Conservation (phyloP, 2,113 vertebrate species). For the Phrynosoma platyrhinos region DNA sequence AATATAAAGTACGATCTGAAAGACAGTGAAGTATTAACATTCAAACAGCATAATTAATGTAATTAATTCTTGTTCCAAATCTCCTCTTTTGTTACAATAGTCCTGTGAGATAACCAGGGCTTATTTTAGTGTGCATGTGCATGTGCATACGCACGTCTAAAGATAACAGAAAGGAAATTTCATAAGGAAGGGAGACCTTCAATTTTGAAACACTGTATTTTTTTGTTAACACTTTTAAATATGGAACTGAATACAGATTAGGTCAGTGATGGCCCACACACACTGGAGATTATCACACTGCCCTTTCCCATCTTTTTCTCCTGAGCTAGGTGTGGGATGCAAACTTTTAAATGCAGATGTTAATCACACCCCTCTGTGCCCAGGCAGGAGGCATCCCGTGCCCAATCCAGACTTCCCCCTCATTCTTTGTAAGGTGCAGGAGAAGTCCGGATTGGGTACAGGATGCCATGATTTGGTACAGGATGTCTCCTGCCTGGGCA, state of each 20-base stretch:
- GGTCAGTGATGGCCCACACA: background rate
- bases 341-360: too few relatives aligned
- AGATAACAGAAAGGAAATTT: slow-evolving; percentile 26
- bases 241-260: background rate
- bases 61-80: slow-evolving; percentile 32
- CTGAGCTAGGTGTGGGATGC: too few relatives aligned
- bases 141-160: slow-evolving; percentile 23
- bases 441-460: too few relatives aligned
- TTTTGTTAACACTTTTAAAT: slow-evolving; percentile 14
- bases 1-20: slow-evolving; percentile 16
- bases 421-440: too few relatives aligned
- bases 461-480: too few relatives aligned
- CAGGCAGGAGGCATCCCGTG: too few relatives aligned
- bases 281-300: too few relatives aligned
- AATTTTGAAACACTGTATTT: background rate
- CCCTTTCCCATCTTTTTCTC: too few relatives aligned
- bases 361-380: too few relatives aligned
- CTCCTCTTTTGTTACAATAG: slow-evolving; percentile 12
- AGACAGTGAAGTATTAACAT: slow-evolving; percentile 22
- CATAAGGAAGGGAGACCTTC: slow-evolving; percentile 24
- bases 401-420: too few relatives aligned
- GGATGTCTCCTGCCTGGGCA: too few relatives aligned
- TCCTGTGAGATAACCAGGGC: slow-evolving; percentile 19
- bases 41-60: background rate
- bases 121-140: background rate